These are phyloP conservation scores for Cottoperca gobio DNA, from an alignment of 2,797 vertebrate genomes.

Conservation along the genomic window DNA sequence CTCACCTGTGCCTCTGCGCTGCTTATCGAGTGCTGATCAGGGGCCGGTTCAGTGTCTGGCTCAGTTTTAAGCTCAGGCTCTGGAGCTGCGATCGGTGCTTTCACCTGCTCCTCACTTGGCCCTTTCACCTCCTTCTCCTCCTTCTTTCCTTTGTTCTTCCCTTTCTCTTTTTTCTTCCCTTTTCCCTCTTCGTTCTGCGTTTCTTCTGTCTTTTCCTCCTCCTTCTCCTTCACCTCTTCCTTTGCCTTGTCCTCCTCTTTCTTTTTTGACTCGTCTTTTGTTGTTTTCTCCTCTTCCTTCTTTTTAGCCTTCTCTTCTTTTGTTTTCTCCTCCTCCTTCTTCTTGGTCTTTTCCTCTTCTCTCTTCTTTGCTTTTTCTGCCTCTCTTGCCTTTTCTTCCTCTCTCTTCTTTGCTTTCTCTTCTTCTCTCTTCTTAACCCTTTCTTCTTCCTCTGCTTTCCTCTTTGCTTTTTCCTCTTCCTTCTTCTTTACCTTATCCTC, in stretches of 20 bases:
- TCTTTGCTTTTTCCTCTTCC: constrained; percentile 64
- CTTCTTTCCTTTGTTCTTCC: constrained; percentile 35
- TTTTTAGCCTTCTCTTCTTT: constrained; percentile 34
- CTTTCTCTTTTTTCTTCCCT: constrained; percentile 27
- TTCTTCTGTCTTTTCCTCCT: constrained; percentile 38
- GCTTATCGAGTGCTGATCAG: constrained; percentile 92
- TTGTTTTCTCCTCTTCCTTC: constrained; percentile 36
- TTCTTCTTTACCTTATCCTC: constrained; percentile 67
- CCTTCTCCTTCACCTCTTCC: constrained; percentile 33
- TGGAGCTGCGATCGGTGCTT: constrained; percentile 93
- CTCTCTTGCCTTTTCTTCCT: constrained; percentile 60
- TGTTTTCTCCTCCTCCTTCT: constrained; percentile 30
- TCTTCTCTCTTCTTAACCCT: constrained; percentile 61
- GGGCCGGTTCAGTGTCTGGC: constrained; percentile 81
- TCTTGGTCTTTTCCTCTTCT: constrained; percentile 61
- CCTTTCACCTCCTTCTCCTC: constrained; percentile 52
- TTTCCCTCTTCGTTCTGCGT: constrained; percentile 40
- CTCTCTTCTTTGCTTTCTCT: constrained; percentile 60
- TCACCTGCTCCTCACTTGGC: constrained; percentile 78
- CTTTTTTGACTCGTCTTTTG: constrained; percentile 3
- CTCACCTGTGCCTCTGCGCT: constrained; percentile 93
- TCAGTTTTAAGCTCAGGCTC: constrained; percentile 91
- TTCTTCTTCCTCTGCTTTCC: constrained; percentile 63
- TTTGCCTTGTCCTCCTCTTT: constrained; percentile 30
- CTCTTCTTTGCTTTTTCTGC: constrained; percentile 55